Percentiles rank a stretch among this genome's conserved stretches.
phyloP scores from a whole-genome alignment of 2,888 invertebrate genomes.

The Beris chalybata region DNA sequence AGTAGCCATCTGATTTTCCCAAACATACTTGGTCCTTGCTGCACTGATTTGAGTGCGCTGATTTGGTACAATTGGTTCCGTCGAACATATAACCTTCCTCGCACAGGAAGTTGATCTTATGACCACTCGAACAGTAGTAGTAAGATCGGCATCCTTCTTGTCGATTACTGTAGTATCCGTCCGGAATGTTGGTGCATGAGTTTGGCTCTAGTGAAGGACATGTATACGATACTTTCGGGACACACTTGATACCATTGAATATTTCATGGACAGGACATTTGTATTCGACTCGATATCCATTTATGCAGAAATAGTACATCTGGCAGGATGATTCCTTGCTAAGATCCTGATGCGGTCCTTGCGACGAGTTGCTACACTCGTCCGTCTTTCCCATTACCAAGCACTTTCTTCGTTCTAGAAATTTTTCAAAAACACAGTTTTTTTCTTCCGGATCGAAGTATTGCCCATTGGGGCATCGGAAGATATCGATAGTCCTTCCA shows the following conservation, averaged over 20 bases:
- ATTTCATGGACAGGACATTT: slow-evolving; percentile 57
- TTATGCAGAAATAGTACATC: slow-evolving; percentile 63
- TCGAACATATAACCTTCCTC: slow-evolving; percentile 60
- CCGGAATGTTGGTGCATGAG: slow-evolving; percentile 59
- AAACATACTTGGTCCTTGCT: slow-evolving; percentile 53
- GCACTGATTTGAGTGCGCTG: slow-evolving; percentile 38
- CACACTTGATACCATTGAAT: slow-evolving; percentile 65
- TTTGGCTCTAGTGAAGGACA: slow-evolving; percentile 59
- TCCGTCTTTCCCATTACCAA: slow-evolving; percentile 41
- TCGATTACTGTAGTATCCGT: slow-evolving; percentile 60
- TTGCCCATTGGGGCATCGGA: slow-evolving; percentile 46
- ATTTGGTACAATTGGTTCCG: slow-evolving; percentile 58
- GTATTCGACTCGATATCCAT: slow-evolving; percentile 59
- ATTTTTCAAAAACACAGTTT: slow-evolving; percentile 44
- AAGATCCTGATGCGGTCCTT: slow-evolving; percentile 58
- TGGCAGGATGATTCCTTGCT: slow-evolving; percentile 55
- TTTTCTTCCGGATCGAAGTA: slow-evolving; percentile 48
- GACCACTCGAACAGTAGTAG: slow-evolving; percentile 61
- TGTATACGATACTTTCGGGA: slow-evolving; percentile 55
- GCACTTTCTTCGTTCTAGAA: slow-evolving; percentile 42
- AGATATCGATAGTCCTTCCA: slow-evolving; percentile 44
- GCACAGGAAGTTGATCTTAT: slow-evolving; percentile 63
- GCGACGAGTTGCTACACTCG: slow-evolving; percentile 45
- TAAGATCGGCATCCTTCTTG: slow-evolving; percentile 62
- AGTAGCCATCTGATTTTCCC: slow-evolving; percentile 61